Base-by-base conservation (phyloP, 2,797 vertebrate genomes). In the Fundulus diaphanus region DNA sequence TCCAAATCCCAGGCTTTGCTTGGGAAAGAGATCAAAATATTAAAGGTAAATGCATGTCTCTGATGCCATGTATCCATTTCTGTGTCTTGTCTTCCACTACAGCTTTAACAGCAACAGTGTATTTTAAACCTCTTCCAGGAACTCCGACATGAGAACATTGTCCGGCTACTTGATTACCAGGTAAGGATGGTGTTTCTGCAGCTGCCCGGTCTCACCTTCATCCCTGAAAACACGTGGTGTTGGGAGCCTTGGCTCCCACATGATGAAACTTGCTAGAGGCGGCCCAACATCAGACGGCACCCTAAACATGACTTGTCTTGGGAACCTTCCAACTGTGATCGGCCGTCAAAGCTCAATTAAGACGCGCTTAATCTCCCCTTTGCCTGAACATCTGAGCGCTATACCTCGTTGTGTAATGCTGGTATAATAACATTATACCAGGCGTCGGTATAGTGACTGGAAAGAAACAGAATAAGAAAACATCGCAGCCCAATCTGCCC, bases 1-100 rank as follows among this genome's bases (percentile, higher is more conserved):
- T 96, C 97, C 82, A 99, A 99, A 87, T 98, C 98, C 5, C 97
- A 99, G 84, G 95, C 96, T n/a, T 93, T 99, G 48, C 92, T 99
- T 72, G 97, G 96, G 54, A 99, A 99, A 92, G 98, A 99, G 88
- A 99, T 99, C 61, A 98, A 97, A 90, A 99, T 99, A 85, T 91
- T 99, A 59, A 99, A 99, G 97, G 98, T 99, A 95, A n/a, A 90
- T 87, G 24, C 44, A 8, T 20, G 27, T 3, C 22, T 20, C 59
- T 74, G 15, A 5, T 72, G 49, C 31, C 67, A 7, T 65, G 3
- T 24, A 31, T 49, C 52, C 33, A 15, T 61, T 71, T 7, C 5
- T 56, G 1, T 70, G 3, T 33, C 20, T 13, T n/a, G n/a, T 13
- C 27, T 73, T 27, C 49, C 16, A 33, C 5, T 76, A 48, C 31